These are phyloP conservation scores for Tyto alba DNA, from an alignment of 2,113 vertebrate genomes.

Conservation along the genomic window DNA sequence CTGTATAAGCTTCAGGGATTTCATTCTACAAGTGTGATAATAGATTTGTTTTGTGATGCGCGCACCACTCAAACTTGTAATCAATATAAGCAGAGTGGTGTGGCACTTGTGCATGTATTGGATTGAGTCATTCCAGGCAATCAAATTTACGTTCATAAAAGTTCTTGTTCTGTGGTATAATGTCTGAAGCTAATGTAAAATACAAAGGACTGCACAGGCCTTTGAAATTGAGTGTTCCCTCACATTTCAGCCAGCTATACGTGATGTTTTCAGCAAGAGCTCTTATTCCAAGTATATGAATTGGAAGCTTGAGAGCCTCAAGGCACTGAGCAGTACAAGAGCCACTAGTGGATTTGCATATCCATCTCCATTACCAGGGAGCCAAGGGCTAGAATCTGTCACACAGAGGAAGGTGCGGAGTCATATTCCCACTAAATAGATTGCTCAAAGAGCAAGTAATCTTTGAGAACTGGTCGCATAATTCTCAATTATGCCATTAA, in stretches of 20 bases:
- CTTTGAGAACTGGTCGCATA: background rate
- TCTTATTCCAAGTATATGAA: background rate
- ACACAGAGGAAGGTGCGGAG: background rate
- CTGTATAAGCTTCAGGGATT: constrained; percentile 34
- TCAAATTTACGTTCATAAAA: constrained; percentile 8
- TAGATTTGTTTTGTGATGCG: constrained; percentile 26
- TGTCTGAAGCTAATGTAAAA: background rate
- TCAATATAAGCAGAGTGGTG: background rate
- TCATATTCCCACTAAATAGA: background rate
- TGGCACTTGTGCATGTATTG: background rate
- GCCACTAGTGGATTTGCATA: constrained; percentile 15
- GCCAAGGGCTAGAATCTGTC: background rate
- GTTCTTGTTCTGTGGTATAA: background rate
- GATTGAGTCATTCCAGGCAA: constrained; percentile 1
- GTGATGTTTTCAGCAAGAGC: background rate
- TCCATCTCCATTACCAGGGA: constrained; percentile 2
- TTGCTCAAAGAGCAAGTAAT: background rate
- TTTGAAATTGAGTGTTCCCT: background rate
- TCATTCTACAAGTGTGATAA: background rate
- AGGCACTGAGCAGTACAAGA: background rate
- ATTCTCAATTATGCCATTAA: background rate
- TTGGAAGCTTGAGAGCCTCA: background rate
- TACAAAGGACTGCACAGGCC: background rate
- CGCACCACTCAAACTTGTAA: background rate
- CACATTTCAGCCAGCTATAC: background rate